These are phyloP conservation scores for Achlya flavicornis DNA, from an alignment of 2,888 invertebrate genomes.

Conservation along the genomic window DNA sequence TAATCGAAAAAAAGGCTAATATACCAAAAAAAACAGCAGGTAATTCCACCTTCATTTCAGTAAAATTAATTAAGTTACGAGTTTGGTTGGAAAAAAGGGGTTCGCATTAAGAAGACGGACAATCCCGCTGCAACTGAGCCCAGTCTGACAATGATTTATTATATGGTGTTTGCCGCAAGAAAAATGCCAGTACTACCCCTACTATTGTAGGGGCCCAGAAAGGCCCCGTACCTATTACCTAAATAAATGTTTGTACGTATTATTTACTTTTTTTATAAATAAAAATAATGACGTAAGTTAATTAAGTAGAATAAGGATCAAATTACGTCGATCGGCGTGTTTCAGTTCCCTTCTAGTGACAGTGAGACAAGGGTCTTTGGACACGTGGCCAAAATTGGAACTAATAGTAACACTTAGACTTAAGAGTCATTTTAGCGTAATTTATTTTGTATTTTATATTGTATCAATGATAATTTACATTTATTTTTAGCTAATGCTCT, in stretches of 20 bases:
- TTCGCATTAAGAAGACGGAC: constrained; percentile 52
- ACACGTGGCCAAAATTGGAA: too few relatives aligned
- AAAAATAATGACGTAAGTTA: too few relatives aligned
- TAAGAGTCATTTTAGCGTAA: too few relatives aligned
- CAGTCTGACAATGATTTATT: constrained; percentile 55
- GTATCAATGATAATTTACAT: too few relatives aligned
- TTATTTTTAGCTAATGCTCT: too few relatives aligned
- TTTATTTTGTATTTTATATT: too few relatives aligned
- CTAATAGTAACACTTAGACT: too few relatives aligned
- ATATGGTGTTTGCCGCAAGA: constrained; percentile 14
- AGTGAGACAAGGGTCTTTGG: too few relatives aligned
- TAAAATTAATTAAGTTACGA: constrained; percentile 34
- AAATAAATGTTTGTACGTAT: too few relatives aligned
- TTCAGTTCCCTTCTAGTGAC: too few relatives aligned
- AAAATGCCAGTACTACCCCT: constrained; percentile 9
- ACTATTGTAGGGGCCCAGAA: not conserved
- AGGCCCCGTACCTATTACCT: not conserved
- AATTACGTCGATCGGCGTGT: too few relatives aligned
- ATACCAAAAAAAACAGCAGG: not conserved
- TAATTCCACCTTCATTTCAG: constrained; percentile 14
- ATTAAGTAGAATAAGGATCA: too few relatives aligned
- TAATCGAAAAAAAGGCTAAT: not conserved
- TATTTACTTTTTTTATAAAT: not conserved
- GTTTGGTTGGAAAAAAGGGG: constrained; percentile 41
- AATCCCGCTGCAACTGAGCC: constrained; percentile 51